phyloP scores from a whole-genome alignment of 2,888 invertebrate species.

The Deilephila porcellus region DNA sequence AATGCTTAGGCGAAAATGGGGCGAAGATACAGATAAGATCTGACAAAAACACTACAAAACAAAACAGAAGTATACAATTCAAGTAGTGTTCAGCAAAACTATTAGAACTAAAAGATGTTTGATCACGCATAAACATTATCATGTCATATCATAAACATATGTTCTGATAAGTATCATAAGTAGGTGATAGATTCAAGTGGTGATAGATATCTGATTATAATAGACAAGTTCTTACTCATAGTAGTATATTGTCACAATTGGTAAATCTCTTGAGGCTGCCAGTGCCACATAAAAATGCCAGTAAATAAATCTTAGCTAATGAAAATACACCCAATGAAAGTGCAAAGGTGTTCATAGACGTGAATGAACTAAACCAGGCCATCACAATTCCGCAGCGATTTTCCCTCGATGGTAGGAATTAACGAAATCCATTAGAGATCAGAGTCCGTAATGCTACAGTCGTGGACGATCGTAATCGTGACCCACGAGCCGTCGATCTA shows the following conservation, averaged over 20 bases:
- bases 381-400: slow-evolving; percentile 6
- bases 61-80: no score
- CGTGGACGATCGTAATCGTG: slow-evolving; percentile 16
- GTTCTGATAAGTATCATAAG: background rate
- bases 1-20: no score
- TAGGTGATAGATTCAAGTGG: background rate
- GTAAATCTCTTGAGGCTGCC: background rate
- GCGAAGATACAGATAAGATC: no score
- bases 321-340: background rate
- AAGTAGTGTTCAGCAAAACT: no score
- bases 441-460: background rate
- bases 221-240: no score
- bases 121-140: background rate
- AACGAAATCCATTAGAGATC: slow-evolving; percentile 20
- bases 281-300: background rate
- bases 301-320: background rate
- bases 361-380: slow-evolving; percentile 10
- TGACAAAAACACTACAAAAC: no score
- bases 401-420: slow-evolving; percentile 17
- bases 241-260: no score
- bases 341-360: background rate
- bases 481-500: slow-evolving; percentile 15
- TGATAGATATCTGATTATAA: background rate
- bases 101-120: background rate
- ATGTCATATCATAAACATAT: background rate